phyloP scores from a whole-genome alignment of 2,113 vertebrate species.

The Numenius arquata region DNA sequence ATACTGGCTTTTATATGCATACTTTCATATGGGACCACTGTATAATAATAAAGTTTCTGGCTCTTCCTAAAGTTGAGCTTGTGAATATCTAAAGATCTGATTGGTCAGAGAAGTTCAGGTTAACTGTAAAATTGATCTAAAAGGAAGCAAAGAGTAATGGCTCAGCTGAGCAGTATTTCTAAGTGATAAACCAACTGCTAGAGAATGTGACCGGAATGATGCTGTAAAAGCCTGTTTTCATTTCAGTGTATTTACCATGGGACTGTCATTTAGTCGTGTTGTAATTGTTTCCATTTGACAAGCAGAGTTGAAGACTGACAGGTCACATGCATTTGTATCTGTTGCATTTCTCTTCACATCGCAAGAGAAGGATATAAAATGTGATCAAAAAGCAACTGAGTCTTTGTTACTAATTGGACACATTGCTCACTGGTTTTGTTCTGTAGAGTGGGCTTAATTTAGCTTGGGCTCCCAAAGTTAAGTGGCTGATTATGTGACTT shows the following conservation, averaged over 20 bases:
- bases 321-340: background rate
- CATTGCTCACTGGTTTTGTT: background rate
- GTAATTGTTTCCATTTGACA: conserved; percentile 42
- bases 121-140: conserved; percentile 52
- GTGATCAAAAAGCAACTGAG: background rate
- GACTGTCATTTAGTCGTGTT: conserved; percentile 32
- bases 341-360: background rate
- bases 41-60: conserved; percentile 34
- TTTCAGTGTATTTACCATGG: background rate
- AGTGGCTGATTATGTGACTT: background rate
- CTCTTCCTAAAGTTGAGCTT: conserved; percentile 19
- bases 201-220: conserved; percentile 11
- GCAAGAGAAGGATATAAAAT: background rate
- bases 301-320: conserved; percentile 16
- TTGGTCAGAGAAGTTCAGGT: conserved; percentile 37
- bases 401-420: background rate
- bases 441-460: background rate
- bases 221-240: background rate
- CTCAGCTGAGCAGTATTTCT: background rate
- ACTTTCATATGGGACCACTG: background rate
- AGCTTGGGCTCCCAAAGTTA: background rate
- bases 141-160: background rate
- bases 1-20: background rate
- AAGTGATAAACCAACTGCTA: background rate
- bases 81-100: conserved; percentile 27